Base-by-base conservation (phyloP, 2,113 vertebrate species). In the Sinocyclocheilus anophthalmus region DNA sequence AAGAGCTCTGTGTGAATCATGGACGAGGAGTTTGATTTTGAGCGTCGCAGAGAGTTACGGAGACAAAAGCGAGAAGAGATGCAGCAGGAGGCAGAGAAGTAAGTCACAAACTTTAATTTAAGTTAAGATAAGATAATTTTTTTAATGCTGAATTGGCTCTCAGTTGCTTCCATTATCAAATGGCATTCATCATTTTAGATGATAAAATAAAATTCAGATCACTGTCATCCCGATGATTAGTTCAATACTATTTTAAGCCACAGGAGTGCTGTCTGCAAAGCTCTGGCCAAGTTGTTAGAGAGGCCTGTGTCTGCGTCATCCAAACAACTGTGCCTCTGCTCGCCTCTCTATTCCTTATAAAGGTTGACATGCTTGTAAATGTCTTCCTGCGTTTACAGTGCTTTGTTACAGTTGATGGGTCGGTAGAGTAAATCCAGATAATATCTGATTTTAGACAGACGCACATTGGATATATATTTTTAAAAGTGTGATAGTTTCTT, bases 41-140 rank as follows among this genome's bases (percentile, higher is more conserved):
- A 99, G 87, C 97, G 95, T 88, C 97, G 97, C 90, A 96, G 97
- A 94, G 97, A 99, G 73, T 96, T 96, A 86, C 96, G 97, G 93
- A 98, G 97, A 92, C 97, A 98, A 93, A 97, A 97, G 93, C 96
- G 98, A 14, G 97, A 99, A 91, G 97, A 99, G 94, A 99, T 98
- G 96, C 96, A 97, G 45, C 91, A 94, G 7, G 97, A 98, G 80
- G 89, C 94, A 26, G 97, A 99, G 86, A 97, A 94, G 98, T 99
- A 94, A 96, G 93, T 90, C 20, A 59, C n/a, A 22, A 22, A 13
- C 5, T 50, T 50, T 2, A 72, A 3, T 30, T 76, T 16, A 26
- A 26, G 26, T 26, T 26, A 26, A 26, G 26, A 26, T 26, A 26
- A 26, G 26, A 26, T 26, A 26, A 26, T 26, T 26, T 14, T 48